Evolutionary conservation across 2,113 vertebrate genomes (phyloP).

Genomic region (Passer montanus): DNA sequence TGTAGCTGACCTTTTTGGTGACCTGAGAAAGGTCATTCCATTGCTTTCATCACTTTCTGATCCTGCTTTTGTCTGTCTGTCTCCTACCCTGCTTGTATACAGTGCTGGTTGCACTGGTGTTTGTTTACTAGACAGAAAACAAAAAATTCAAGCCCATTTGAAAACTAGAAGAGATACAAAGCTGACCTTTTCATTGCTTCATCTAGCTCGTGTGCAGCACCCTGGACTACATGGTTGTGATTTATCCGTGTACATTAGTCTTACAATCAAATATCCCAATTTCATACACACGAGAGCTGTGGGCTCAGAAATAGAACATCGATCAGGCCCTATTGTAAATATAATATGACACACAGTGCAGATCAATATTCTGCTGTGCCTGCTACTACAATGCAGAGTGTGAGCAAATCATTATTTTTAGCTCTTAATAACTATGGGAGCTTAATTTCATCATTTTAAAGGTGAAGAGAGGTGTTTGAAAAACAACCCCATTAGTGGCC

Average conservation of each 20-base stretch:
- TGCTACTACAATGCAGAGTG: neutral
- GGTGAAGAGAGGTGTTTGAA: neutral
- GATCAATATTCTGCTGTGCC: neutral
- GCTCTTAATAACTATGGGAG: neutral
- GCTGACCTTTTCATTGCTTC: constrained; percentile 3
- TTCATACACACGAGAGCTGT: neutral
- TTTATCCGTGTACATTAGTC: neutral
- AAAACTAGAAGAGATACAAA: neutral
- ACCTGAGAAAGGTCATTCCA: neutral
- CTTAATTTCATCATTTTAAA: constrained; percentile 41
- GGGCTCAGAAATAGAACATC: constrained; percentile 37
- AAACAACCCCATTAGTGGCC: neutral
- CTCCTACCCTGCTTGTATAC: neutral
- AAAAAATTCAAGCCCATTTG: neutral
- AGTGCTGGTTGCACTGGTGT: no score
- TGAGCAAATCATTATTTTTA: constrained; percentile 32
- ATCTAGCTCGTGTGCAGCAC: neutral
- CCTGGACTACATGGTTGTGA: neutral
- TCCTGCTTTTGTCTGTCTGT: neutral
- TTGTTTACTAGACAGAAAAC: neutral
- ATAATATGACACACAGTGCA: neutral
- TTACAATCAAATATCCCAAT: constrained; percentile 16
- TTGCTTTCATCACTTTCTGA: neutral
- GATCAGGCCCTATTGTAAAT: constrained; percentile 48
- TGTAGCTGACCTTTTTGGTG: neutral